Conservation (phyloP, 1,140 invertebrate genomes). For the Ganaspis sp. region DNA sequence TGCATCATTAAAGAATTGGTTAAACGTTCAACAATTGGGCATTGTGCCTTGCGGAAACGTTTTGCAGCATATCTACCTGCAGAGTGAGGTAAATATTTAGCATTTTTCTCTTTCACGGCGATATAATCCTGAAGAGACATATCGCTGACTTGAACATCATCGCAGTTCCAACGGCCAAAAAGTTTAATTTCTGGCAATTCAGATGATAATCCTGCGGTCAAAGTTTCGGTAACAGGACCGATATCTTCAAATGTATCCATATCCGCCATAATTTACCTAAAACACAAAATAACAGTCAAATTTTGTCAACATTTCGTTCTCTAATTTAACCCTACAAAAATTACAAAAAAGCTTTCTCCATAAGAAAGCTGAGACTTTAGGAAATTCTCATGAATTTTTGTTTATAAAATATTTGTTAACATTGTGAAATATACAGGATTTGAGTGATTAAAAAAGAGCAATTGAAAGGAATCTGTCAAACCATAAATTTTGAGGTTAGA, state of each 20-base stretch:
- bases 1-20: slow-evolving; percentile 99
- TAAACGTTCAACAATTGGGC: slow-evolving; percentile 98
- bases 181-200: slow-evolving; percentile 97
- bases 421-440: no score
- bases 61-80: slow-evolving; percentile 98
- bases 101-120: slow-evolving; percentile 98
- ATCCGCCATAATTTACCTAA: slow-evolving; percentile 66
- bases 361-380: no score
- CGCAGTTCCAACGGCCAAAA: slow-evolving; percentile 98
- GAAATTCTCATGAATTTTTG: no score
- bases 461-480: no score
- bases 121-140: slow-evolving; percentile 99
- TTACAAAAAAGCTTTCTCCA: no score
- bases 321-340: no score
- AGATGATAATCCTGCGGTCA: slow-evolving; percentile 79
- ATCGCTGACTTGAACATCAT: slow-evolving; percentile 98
- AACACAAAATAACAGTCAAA: not conserved
- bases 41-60: slow-evolving; percentile 98
- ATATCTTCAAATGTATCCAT: slow-evolving; percentile 72
- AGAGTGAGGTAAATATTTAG: slow-evolving; percentile 98
- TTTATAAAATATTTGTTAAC: no score
- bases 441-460: no score
- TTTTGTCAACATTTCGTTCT: no score
- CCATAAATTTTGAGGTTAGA: no score
- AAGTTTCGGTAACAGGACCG: slow-evolving; percentile 60